Base-by-base conservation (phyloP, 1,140 invertebrate species). In the Heliconius melpomene region DNA sequence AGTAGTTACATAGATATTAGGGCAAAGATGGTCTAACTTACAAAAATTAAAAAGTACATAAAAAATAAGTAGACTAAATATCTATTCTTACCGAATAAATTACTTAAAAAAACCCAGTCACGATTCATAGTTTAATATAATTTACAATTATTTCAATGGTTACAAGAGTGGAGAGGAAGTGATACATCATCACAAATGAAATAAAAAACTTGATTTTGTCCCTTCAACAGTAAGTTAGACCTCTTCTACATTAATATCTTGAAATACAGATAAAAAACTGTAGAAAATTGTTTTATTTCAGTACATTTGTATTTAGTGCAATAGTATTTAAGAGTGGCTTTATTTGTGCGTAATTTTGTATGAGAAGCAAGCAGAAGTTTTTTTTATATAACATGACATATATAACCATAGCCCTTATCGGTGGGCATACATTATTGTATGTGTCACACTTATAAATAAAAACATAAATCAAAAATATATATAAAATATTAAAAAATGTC, bases 381-480 rank as follows among this genome's bases (percentile, higher is more conserved):
- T 74, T 23, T 54, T 71, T 73, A 71, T 40, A 26, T 75, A 75
- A 74, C 66, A 79, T 46, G 13, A 46, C 6, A 46, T 79, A 11
- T 46, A 70, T 38, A 79, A 73, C 60, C 79, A 76, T 79, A 79
- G 74, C 78, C 78, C 78, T 18, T 75, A 72, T 79, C 78, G 78
- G 78, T 79, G 78, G 78, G 78, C 78, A 54, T 29, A 66, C 60
- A 66, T 66, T 66, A n/a, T 66, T 29, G 5, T 29, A 20, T 73
- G 26, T 66, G 60, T 66, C 60, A 66, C 60, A 66, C 26, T 16
- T 66, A 66, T 29, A 66, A 13, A 66, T 66, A 26, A 29, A 60
- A 60, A 26, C 13, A 7, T 36, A 57, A 57, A 57, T 57, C 1
- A n/a, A 66, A 66, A 29, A 13, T 29, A 26, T 26, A 29, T 66